Evolutionary conservation across 2,888 invertebrate species (phyloP), one percentile per base, ranked within the genome.

Genomic region (Lochmaea capreae): DNA sequence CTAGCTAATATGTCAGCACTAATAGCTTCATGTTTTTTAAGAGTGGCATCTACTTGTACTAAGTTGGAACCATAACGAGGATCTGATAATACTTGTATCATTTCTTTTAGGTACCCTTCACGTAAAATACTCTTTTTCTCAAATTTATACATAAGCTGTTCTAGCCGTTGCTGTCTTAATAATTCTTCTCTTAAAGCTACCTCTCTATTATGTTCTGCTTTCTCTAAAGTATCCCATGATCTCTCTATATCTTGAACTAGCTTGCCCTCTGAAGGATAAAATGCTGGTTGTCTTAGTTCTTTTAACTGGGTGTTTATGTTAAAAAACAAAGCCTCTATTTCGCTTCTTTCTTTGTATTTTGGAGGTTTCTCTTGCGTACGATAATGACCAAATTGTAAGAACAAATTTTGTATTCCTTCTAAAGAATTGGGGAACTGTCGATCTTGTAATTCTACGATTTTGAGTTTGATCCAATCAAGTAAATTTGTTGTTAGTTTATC

Each of bases 1-100:
- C 94, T 90, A 14, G 98, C 97, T 69, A 98, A 89, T 71, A 99
- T 98, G 85, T 99, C 99, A 0, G 98, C 98, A 76, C 96, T 96
- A 77, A 99, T 97, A 16, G 99, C 98, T 87, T 99, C 98, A 85
- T 99, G 98, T 85, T 99, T 99, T 89, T 99, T 99, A 57, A 99
- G 93, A 0, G 98, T 97, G 1, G 98, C 98, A 86, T 99, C 98
- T 0, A 98, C 97, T 85, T 98, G 97, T 0, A 95, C 92, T 79
- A 98, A 88, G 88, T 95, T 95, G 81, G 94, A 94, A 2, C 96
- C 96, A 87, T 97, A 97, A 71, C 97, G 91, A 0, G 96, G 95
- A 89, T 97, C 97, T 0, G 95, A 95, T 18, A 99, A 88, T 12
- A 99, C 97, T 86, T 95, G 95, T 80, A 96, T 97, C 98, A 99